Percentiles rank a stretch among this genome's conserved stretches.
Evolutionary conservation across 2,797 vertebrate genomes (phyloP).

Genomic region (Rhyacichthys aspro): DNA sequence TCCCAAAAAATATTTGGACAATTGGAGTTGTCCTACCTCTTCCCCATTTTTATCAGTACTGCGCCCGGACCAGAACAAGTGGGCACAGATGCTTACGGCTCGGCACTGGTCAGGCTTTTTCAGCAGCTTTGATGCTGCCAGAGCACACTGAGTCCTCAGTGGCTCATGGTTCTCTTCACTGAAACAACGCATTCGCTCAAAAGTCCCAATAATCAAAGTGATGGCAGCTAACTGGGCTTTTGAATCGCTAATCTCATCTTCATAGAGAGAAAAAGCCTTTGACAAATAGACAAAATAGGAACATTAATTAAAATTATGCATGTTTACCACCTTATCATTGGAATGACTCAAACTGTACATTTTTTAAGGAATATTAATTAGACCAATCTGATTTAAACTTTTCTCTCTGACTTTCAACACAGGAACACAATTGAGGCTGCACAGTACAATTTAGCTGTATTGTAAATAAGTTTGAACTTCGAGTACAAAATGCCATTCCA

Average conservation of each 20-base stretch:
- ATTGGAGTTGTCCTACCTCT: slow-evolving; percentile 79
- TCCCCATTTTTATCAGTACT: slow-evolving; percentile 96
- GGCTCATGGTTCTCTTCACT: slow-evolving; percentile 99
- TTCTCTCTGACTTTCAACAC: no score
- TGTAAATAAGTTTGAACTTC: no score
- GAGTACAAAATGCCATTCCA: no score
- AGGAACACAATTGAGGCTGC: no score
- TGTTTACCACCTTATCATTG: no score
- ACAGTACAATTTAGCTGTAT: no score
- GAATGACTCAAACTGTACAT: no score
- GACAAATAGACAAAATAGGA: neutral
- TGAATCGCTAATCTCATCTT: slow-evolving; percentile 99
- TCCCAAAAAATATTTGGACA: no score
- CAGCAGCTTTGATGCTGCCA: slow-evolving; percentile 95
- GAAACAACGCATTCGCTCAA: slow-evolving; percentile 96
- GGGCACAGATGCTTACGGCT: slow-evolving; percentile 96
- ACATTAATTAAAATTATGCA: no score
- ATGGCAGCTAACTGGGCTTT: slow-evolving; percentile 98
- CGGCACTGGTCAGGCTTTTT: slow-evolving; percentile 98
- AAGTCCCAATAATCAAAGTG: slow-evolving; percentile 96
- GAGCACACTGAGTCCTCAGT: slow-evolving; percentile 93
- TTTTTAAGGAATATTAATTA: no score
- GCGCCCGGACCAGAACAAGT: slow-evolving; percentile 97
- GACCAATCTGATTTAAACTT: no score
- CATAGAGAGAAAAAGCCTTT: slow-evolving; percentile 96